phyloP scores from a whole-genome alignment of 2,113 vertebrate species.

The Ornithorhynchus anatinus region DNA sequence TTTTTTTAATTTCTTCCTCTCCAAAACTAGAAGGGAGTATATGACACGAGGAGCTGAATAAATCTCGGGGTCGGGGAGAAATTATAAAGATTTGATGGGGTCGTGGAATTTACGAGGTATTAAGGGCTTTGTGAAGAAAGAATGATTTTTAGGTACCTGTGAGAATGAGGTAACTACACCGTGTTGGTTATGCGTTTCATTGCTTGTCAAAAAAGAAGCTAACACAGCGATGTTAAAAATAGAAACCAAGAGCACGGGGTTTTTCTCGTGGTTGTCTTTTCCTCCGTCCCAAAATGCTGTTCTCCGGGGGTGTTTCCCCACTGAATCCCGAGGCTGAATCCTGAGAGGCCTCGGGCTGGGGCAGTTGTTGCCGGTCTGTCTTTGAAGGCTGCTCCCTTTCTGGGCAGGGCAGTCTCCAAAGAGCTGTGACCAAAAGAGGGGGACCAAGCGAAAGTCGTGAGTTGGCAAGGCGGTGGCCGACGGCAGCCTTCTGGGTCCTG shows the following conservation, averaged over 20 bases:
- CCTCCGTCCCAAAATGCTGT: too few relatives aligned
- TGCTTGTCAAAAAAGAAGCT: slow-evolving; percentile 31
- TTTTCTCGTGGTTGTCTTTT: background rate
- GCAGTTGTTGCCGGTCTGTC: background rate
- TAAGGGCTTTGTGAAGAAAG: background rate
- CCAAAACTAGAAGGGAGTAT: background rate
- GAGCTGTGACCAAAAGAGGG: slow-evolving; percentile 15
- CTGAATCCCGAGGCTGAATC: slow-evolving; percentile 25
- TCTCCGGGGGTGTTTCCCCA: too few relatives aligned
- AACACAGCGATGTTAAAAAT: background rate
- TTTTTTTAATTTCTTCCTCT: background rate
- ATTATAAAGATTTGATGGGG: background rate
- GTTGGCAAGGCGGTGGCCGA: too few relatives aligned
- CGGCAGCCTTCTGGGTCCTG: too few relatives aligned
- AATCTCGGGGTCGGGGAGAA: background rate
- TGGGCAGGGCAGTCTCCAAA: slow-evolving; percentile 52
- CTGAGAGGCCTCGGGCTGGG: background rate
- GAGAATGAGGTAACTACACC: background rate
- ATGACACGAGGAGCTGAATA: background rate
- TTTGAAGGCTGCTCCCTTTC: slow-evolving; percentile 37
- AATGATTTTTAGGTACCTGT: background rate
- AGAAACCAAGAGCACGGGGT: background rate
- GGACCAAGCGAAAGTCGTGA: background rate
- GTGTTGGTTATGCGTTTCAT: background rate
- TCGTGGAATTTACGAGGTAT: background rate